These are phyloP conservation scores for Drosophila diplacantha DNA, from an alignment of 2,888 invertebrate genomes.

Conservation along the genomic window DNA sequence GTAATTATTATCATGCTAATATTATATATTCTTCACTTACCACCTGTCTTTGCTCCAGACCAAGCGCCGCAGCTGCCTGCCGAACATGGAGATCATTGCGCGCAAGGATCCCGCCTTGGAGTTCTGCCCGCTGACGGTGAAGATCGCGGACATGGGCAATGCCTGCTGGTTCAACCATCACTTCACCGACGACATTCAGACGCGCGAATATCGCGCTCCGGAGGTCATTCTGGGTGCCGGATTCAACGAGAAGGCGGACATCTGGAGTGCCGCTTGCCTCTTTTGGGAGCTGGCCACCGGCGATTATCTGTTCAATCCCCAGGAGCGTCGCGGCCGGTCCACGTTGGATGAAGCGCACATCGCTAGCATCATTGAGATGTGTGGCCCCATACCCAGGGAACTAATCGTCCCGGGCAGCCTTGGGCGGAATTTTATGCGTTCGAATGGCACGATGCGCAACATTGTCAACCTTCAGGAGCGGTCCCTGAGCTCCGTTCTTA, in stretches of 20 bases:
- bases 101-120: slow-evolving; percentile 87
- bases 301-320: slow-evolving; percentile 99
- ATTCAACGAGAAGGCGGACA: slow-evolving; percentile 97
- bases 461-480: slow-evolving; percentile 96
- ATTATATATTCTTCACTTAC: background rate
- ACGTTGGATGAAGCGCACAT: slow-evolving; percentile 99
- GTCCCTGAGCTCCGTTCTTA: slow-evolving; percentile 93
- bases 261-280: slow-evolving; percentile 99
- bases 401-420: slow-evolving; percentile 94
- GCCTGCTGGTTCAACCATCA: slow-evolving; percentile 98
- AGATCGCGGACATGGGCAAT: slow-evolving; percentile 98
- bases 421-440: slow-evolving; percentile 94
- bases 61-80: background rate
- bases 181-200: slow-evolving; percentile 99
- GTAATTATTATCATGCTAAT: background rate
- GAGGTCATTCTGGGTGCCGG: slow-evolving; percentile 97
- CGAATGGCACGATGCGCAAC: slow-evolving; percentile 93
- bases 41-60: background rate
- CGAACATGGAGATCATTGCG: slow-evolving; percentile 1
- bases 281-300: slow-evolving; percentile 99
- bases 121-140: slow-evolving; percentile 91
- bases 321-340: slow-evolving; percentile 88
- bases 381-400: slow-evolving; percentile 95
- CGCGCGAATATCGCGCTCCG: slow-evolving; percentile 96
- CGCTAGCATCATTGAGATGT: slow-evolving; percentile 97